A percentile compares a stretch with the other conserved stretches of the same genome.
phyloP scores from a whole-genome alignment of 2,797 vertebrate species.

The Melopsittacus undulatus region DNA sequence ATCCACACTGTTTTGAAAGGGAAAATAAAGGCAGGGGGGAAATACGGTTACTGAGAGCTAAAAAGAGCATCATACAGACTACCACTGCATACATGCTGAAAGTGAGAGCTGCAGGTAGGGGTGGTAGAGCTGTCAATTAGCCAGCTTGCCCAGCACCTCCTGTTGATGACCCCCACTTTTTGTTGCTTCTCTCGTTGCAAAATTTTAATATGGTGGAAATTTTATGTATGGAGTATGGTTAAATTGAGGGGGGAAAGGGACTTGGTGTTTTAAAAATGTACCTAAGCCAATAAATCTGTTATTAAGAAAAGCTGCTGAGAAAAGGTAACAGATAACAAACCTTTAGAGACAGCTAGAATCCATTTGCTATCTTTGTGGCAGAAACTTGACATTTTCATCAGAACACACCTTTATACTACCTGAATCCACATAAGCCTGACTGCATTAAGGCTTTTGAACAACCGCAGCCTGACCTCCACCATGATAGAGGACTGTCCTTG shows the following conservation, averaged over 20 bases:
- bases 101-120: background rate
- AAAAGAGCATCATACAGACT: background rate
- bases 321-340: background rate
- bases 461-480: rapidly evolving
- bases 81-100: rapidly evolving
- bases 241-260: rapidly evolving
- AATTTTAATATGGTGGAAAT: background rate
- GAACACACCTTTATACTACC: background rate
- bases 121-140: background rate
- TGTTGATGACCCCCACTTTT: rapidly evolving
- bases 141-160: background rate
- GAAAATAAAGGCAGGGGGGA: rapidly evolving
- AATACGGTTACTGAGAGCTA: background rate
- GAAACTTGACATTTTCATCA: background rate
- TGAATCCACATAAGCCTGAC: background rate
- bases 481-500: rapidly evolving
- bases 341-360: background rate
- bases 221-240: background rate
- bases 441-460: background rate
- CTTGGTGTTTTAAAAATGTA: background rate
- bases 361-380: background rate
- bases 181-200: background rate
- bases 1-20: background rate
- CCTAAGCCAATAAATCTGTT: background rate
- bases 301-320: background rate